Conservation (phyloP, 2,888 invertebrate species). For the Acrobasis repandana region DNA sequence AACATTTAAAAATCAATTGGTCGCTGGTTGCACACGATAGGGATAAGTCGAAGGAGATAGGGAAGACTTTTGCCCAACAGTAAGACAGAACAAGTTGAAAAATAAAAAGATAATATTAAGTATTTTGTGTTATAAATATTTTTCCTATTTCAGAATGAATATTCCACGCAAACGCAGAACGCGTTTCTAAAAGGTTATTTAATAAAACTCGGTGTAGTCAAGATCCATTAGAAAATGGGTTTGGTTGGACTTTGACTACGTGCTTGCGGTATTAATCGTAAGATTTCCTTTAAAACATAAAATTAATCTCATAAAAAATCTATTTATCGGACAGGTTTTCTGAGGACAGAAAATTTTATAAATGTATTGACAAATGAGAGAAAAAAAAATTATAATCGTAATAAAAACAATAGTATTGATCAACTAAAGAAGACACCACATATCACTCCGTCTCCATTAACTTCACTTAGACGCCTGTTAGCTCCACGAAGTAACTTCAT, state of each 20-base stretch:
- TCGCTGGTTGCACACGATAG: background rate
- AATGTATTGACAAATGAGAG: too few species aligned
- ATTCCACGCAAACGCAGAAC: slow-evolving; percentile 9
- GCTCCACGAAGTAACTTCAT: too few species aligned
- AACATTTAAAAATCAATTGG: too few species aligned
- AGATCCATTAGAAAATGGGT: slow-evolving; percentile 17
- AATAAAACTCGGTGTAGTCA: slow-evolving; percentile 15
- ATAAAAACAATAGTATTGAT: too few species aligned
- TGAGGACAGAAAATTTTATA: too few species aligned
- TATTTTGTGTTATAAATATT: background rate
- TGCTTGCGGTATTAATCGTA: slow-evolving; percentile 10
- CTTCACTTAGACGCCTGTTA: too few species aligned
- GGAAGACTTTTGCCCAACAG: background rate
- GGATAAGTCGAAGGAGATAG: background rate
- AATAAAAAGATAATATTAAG: background rate
- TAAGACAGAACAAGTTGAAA: background rate
- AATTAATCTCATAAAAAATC: too few species aligned
- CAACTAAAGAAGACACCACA: too few species aligned
- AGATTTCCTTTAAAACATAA: slow-evolving; percentile 4
- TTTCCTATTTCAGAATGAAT: background rate
- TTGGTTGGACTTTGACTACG: slow-evolving; percentile 18
- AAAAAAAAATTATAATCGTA: too few species aligned
- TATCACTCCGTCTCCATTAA: too few species aligned
- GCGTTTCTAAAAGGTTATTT: slow-evolving; percentile 11
- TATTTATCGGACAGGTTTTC: too few species aligned